Conservation (phyloP, 2,797 vertebrate species). For the Pantherophis alleghaniensis region DNA sequence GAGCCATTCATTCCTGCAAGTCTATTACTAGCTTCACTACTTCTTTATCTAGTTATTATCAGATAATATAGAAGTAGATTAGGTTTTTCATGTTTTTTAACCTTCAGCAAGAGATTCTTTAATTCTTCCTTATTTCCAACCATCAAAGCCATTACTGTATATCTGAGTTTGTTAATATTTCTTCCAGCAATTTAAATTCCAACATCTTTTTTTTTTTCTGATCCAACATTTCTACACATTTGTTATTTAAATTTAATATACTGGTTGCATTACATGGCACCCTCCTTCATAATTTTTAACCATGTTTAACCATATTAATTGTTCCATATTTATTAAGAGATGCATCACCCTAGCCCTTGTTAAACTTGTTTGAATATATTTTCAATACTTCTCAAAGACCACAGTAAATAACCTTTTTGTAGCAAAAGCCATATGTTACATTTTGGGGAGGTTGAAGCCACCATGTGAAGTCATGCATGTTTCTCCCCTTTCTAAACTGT, state of each 20-base stretch:
- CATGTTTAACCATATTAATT: not conserved
- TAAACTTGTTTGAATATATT: not conserved
- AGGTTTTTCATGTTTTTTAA: not conserved
- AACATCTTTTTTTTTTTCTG: not conserved
- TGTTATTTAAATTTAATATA: not conserved
- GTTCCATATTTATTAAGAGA: not conserved
- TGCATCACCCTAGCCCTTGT: not conserved
- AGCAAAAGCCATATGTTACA: not conserved
- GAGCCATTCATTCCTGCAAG: not conserved
- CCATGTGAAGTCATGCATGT: not conserved
- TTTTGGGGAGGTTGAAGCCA: not conserved
- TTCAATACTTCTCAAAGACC: not conserved
- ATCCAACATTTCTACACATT: not conserved
- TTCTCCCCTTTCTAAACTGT: not conserved
- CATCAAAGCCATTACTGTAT: not conserved
- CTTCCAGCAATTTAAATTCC: not conserved
- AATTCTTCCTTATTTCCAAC: not conserved
- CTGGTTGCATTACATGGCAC: not conserved
- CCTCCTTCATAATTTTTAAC: not conserved
- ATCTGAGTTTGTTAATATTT: not conserved
- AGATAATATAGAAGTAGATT: not conserved
- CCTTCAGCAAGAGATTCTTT: not conserved
- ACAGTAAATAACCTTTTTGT: not conserved
- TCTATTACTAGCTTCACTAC: not conserved
- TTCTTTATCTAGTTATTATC: not conserved